Conservation (phyloP, 1,140 invertebrate species). For the Drosophila carrolli region DNA sequence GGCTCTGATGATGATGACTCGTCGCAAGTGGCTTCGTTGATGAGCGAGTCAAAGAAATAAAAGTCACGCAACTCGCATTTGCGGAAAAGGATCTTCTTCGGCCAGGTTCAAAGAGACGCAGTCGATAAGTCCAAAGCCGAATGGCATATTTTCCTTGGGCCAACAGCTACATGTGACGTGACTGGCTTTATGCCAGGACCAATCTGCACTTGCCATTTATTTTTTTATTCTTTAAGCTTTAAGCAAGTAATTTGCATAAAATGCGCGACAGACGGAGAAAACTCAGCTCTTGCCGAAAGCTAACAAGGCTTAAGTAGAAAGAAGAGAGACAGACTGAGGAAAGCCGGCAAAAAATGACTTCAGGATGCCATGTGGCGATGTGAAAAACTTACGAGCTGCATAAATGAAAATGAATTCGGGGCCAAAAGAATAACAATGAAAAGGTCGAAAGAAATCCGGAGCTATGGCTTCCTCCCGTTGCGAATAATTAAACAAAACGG, state of each 20-base stretch:
- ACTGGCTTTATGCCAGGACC: slow-evolving; percentile 45
- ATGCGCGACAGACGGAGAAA: slow-evolving; percentile 46
- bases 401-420: slow-evolving; percentile 50
- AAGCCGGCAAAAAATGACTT: slow-evolving; percentile 35
- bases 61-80: slow-evolving; percentile 72
- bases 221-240: slow-evolving; percentile 44
- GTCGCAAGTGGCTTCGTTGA: slow-evolving; percentile 63
- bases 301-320: slow-evolving; percentile 64
- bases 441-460: slow-evolving; percentile 18
- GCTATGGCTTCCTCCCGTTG: slow-evolving; percentile 9
- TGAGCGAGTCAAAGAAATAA: slow-evolving; percentile 41
- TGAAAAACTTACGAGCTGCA: slow-evolving; percentile 45
- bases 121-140: slow-evolving; percentile 45
- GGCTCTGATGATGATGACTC: slow-evolving; percentile 53
- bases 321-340: slow-evolving; percentile 2
- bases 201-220: slow-evolving; percentile 45
- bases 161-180: slow-evolving; percentile 47
- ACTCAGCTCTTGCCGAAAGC: slow-evolving; percentile 51
- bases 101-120: slow-evolving; percentile 12
- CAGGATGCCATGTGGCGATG: slow-evolving; percentile 48
- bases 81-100: slow-evolving; percentile 30
- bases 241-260: slow-evolving; percentile 72
- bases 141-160: slow-evolving; percentile 37
- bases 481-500: slow-evolving; percentile 41
- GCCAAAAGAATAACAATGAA: slow-evolving; percentile 27